phyloP scores from a whole-genome alignment of 2,797 vertebrate species.

The Silurus aristotelis region DNA sequence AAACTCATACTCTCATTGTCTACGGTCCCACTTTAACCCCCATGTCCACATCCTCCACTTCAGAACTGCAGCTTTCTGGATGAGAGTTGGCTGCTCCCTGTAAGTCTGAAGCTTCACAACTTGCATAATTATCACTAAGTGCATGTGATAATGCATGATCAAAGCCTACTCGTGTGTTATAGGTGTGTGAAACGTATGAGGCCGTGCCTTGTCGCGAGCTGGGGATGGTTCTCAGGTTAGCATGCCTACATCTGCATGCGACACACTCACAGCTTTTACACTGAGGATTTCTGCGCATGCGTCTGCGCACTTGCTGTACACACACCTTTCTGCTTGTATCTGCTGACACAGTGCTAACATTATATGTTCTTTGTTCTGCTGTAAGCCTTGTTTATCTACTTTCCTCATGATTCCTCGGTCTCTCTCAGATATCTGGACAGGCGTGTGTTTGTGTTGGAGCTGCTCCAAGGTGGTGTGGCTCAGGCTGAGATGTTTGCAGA shows the following conservation, averaged over 20 bases:
- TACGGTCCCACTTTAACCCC: not conserved
- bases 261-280: constrained; percentile 1
- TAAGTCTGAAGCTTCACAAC: constrained; percentile 62
- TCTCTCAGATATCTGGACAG: constrained; percentile 74
- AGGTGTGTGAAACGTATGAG: constrained; percentile 77
- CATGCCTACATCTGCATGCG: constrained; percentile 27
- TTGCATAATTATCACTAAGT: not conserved
- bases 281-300: constrained; percentile 24
- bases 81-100: constrained; percentile 83
- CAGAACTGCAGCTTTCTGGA: constrained; percentile 86
- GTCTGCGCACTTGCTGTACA: not conserved
- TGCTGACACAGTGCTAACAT: not conserved
- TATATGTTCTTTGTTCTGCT: not conserved
- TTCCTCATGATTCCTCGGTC: not conserved
- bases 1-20: not conserved
- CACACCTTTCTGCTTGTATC: not conserved
- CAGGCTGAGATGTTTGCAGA: constrained; percentile 73
- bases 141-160: constrained; percentile 45
- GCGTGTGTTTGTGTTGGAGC: constrained; percentile 75
- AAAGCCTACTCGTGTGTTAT: constrained; percentile 52
- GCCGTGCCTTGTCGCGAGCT: constrained; percentile 75
- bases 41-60: constrained; percentile 11
- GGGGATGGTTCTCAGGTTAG: constrained; percentile 77
- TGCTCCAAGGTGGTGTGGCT: constrained; percentile 75
- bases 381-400: not conserved